Percentiles rank a stretch among this genome's conserved stretches.
These are phyloP conservation scores for Tromatobia lineatoria DNA, from an alignment of 2,888 invertebrate species.

Conservation along the genomic window DNA sequence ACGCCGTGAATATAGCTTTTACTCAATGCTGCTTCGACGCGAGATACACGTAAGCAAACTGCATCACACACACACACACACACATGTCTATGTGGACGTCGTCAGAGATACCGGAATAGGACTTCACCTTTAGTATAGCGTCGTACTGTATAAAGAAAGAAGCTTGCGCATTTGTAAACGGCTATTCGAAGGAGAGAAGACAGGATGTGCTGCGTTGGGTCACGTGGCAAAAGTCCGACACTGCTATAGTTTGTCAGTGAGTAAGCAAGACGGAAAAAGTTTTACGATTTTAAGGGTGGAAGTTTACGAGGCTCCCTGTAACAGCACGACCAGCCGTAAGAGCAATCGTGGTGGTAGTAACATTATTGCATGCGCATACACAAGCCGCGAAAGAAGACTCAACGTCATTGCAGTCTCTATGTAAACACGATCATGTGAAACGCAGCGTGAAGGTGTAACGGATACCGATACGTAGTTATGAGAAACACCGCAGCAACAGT, in stretches of 20 bases:
- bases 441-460: constrained; percentile 67
- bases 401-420: constrained; percentile 48
- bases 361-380: constrained; percentile 56
- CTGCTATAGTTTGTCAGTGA: constrained; percentile 9
- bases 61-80: background rate
- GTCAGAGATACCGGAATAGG: constrained; percentile 27
- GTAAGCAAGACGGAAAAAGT: constrained; percentile 56
- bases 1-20: constrained; percentile 37
- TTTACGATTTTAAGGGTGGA: constrained; percentile 68
- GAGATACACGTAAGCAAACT: constrained; percentile 16
- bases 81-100: background rate
- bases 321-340: constrained; percentile 63
- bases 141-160: constrained; percentile 57
- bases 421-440: constrained; percentile 72
- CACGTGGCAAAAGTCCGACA: constrained; percentile 52
- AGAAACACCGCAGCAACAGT: constrained; percentile 58
- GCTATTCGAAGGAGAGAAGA: constrained; percentile 58
- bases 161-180: constrained; percentile 62
- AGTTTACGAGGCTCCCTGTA: constrained; percentile 73
- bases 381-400: constrained; percentile 52
- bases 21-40: constrained; percentile 3
- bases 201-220: constrained; percentile 45
- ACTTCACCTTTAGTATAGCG: constrained; percentile 13
- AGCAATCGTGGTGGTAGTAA: constrained; percentile 56
- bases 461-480: constrained; percentile 63